Percentiles rank a stretch among this genome's conserved stretches.
Conservation (phyloP, 2,888 invertebrate species). For the Chloromyia formosa region DNA sequence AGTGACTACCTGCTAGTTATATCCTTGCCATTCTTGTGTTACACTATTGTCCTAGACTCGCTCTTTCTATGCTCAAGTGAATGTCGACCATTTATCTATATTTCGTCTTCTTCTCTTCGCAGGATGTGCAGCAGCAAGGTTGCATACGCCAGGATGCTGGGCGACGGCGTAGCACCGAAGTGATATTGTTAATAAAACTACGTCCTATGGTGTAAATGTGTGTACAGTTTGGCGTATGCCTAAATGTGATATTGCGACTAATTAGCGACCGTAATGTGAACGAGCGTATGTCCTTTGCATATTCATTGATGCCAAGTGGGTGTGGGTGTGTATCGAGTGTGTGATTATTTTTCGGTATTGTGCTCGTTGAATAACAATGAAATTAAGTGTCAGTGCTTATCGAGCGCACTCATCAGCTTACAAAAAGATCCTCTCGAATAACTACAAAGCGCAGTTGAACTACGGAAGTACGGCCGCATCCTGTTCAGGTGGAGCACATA, state of each 20-base stretch:
- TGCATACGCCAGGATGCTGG: background rate
- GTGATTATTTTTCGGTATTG: constrained; percentile 2
- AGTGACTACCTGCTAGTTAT: too few species aligned
- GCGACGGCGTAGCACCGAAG: background rate
- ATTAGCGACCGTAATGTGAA: background rate
- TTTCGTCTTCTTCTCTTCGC: background rate
- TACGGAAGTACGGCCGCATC: constrained; percentile 79
- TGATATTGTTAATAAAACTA: background rate
- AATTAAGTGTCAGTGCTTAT: constrained; percentile 88
- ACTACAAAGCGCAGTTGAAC: constrained; percentile 77
- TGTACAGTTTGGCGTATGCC: constrained; percentile 3
- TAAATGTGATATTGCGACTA: background rate
- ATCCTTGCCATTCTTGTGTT: too few species aligned
- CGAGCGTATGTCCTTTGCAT: background rate
- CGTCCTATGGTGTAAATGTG: background rate
- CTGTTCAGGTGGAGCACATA: constrained; percentile 60
- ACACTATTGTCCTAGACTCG: too few species aligned
- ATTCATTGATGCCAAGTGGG: background rate
- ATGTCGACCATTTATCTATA: too few species aligned
- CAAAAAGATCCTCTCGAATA: constrained; percentile 84
- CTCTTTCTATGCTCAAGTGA: too few species aligned
- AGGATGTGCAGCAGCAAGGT: background rate
- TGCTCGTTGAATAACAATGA: constrained; percentile 67
- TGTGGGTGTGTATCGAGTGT: too few species aligned
- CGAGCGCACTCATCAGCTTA: constrained; percentile 89